Evolutionary conservation across 2,888 invertebrate species (phyloP), one percentile per base, ranked within the genome.

Genomic region (Dasysyrphus tricinctus): DNA sequence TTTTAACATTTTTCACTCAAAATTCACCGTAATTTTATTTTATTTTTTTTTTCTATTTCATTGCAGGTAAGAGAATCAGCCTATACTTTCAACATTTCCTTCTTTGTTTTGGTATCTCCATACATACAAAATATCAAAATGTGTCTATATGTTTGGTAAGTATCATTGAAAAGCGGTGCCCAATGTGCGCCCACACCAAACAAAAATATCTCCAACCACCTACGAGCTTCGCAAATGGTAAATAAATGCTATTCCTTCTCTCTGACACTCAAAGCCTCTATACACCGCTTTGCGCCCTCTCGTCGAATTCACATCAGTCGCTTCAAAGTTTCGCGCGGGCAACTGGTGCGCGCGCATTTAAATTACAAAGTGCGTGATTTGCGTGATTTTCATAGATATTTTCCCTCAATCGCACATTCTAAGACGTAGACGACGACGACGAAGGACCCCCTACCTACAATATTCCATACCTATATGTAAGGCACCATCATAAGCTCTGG

Each of bases 291-390:
- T n/a, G n/a, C 32, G 0, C n/a, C 11, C 19, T 11, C 59, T 44
- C 61, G n/a, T 3, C 24, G 37, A 54, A 14, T 14, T 54, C 65
- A 54, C 51, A 24, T 24, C 24, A 19, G 29, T 24, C 44, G 34
- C 19, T 24, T 51, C 24, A 8, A 24, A 67, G 24, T 32, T 73
- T 37, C 14, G n/a, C 14, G 29, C 24, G 24, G 19, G 16, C 29
- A 47, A 32, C 44, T 47, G 44, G 32, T 49, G 49, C 34, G 69
- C 69, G 69, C 67, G 57, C 86, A 86, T 86, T 86, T 86, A 82
- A 86, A 86, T 86, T 86, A 86, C 86, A 86, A 86, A 86, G 78
- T 86, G 86, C 86, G 86, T 86, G 85, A 85, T 85, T 85, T 85
- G 85, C 85, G 85, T 85, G 86, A 82, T 86, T 78, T 81, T 70